These are phyloP conservation scores for Micromesistius poutassou DNA, from an alignment of 2,797 vertebrate species.

Conservation along the genomic window DNA sequence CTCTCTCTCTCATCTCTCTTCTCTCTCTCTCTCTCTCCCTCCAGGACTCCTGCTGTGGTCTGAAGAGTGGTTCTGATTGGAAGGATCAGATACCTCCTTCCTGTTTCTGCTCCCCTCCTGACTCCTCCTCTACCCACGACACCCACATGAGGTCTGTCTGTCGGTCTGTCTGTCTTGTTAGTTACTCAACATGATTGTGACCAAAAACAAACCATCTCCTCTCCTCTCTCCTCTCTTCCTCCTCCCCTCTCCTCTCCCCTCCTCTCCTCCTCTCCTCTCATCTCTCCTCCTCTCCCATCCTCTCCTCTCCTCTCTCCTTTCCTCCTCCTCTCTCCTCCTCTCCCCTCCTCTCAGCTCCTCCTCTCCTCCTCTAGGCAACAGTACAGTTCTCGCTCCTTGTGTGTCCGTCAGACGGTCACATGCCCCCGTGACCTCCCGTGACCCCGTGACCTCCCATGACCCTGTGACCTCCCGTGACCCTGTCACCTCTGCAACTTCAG, in stretches of 20 bases:
- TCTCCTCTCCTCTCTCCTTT: too few relatives aligned
- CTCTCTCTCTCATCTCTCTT: too few relatives aligned
- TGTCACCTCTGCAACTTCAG: background rate
- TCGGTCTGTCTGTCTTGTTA: background rate
- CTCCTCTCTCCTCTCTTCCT: background rate
- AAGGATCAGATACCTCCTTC: slow-evolving; percentile 40
- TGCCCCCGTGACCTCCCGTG: background rate
- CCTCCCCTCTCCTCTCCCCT: slow-evolving; percentile 14
- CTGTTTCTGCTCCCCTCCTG: slow-evolving; percentile 40
- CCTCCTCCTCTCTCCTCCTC: too few relatives aligned
- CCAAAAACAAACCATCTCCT: background rate
- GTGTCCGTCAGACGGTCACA: background rate
- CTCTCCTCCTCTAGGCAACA: background rate
- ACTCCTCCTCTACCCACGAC: background rate
- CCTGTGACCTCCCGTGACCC: background rate
- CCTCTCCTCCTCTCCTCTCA: background rate
- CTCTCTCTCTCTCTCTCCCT: background rate
- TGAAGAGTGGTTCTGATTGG: slow-evolving; percentile 59
- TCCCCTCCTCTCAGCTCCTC: background rate
- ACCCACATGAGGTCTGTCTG: background rate
- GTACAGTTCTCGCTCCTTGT: background rate
- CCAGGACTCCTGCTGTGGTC: slow-evolving; percentile 60
- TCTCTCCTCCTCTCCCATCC: too few relatives aligned
- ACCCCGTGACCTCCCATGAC: background rate
- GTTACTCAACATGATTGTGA: background rate